These are phyloP conservation scores for Melospiza melodia DNA, from an alignment of 2,113 vertebrate species.

Conservation along the genomic window DNA sequence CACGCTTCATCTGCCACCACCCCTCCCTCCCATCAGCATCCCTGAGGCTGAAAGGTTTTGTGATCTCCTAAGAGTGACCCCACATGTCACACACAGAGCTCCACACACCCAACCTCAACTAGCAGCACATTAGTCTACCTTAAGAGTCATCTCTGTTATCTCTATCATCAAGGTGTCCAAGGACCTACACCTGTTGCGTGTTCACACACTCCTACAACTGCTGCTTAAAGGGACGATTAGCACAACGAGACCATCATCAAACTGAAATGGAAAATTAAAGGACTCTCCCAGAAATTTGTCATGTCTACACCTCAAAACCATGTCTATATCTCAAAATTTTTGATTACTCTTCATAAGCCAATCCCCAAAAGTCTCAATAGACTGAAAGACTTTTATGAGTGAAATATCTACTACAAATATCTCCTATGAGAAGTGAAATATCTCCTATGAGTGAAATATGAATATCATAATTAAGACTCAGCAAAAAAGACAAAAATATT, in stretches of 20 bases:
- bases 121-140: rapidly evolving
- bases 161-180: background rate
- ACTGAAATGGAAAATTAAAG: background rate
- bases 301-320: background rate
- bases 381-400: background rate
- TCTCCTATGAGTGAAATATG: background rate
- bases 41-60: background rate
- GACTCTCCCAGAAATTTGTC: background rate
- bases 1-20: background rate
- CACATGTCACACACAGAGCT: rapidly evolving
- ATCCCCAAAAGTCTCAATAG: rapidly evolving
- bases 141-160: background rate
- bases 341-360: background rate
- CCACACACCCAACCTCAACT: background rate
- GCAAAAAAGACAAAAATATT: background rate
- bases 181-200: background rate
- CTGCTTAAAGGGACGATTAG: background rate
- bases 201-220: background rate
- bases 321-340: background rate
- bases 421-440: background rate
- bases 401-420: background rate
- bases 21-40: background rate
- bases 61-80: background rate
- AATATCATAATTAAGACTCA: background rate
- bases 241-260: background rate